phyloP scores from a whole-genome alignment of 1,140 invertebrate species.

The Brachionus calyciflorus region DNA sequence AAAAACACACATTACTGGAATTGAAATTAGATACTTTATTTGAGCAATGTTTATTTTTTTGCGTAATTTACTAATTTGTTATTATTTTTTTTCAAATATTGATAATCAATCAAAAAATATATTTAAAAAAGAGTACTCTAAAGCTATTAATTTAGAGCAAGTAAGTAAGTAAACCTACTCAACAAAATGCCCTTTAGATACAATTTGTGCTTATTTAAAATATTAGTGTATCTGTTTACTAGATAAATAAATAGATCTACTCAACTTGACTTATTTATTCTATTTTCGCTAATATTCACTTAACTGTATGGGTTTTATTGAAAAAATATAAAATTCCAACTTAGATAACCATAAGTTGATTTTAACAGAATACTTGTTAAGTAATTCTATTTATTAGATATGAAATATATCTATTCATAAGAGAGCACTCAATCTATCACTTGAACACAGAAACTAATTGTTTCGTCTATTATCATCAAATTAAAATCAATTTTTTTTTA shows the following conservation, averaged over 20 bases:
- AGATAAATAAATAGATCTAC: conserved; percentile 24
- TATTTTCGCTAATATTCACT: too few species aligned
- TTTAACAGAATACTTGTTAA: conserved; percentile 12
- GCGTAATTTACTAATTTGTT: conserved; percentile 21
- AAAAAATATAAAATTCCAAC: too few species aligned
- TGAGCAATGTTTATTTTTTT: conserved; percentile 33
- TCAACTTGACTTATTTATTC: too few species aligned
- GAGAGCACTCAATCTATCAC: not conserved
- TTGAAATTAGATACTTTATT: not conserved
- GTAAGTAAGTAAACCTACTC: not conserved
- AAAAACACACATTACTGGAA: too few species aligned
- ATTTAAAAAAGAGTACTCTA: not conserved
- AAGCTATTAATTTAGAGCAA: conserved; percentile 16
- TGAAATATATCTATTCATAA: too few species aligned
- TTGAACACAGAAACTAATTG: too few species aligned
- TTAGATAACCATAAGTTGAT: not conserved
- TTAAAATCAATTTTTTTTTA: too few species aligned
- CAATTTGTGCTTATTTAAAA: conserved; percentile 3
- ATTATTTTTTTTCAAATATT: too few species aligned
- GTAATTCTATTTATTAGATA: too few species aligned
- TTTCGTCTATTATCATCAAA: too few species aligned
- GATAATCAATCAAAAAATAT: conserved; percentile 16
- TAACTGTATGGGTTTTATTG: conserved; percentile 34
- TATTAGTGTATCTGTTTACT: conserved; percentile 22
- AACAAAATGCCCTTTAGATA: conserved; percentile 23